Evolutionary conservation across 2,888 invertebrate genomes (phyloP).

Genomic region (Pristionchus maxplancki): DNA sequence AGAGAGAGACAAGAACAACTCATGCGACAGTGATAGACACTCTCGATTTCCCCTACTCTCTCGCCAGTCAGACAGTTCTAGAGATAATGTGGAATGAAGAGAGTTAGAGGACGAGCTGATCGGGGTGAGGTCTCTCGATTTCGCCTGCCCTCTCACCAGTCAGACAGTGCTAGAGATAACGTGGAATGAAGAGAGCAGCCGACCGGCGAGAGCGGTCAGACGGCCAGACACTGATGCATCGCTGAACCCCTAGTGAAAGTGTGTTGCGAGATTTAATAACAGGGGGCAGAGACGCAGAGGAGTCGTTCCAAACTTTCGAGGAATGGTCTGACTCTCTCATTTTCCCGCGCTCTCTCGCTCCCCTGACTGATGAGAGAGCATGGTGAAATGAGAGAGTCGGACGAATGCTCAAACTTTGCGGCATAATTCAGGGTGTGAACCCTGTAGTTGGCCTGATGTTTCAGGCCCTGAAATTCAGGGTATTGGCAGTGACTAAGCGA

Average conservation of each 20-base stretch:
- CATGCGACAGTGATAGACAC: conserved; percentile 9
- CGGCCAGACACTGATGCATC: not conserved
- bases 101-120: conserved; percentile 38
- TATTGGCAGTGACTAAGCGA: not conserved
- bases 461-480: not conserved
- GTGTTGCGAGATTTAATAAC: not conserved
- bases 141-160: not conserved
- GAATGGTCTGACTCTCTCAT: no score
- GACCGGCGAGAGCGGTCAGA: not conserved
- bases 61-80: not conserved
- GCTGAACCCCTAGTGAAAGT: conserved; percentile 33
- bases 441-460: not conserved
- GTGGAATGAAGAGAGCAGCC: conserved; percentile 38
- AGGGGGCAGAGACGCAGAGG: conserved; percentile 20
- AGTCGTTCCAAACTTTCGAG: no score
- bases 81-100: not conserved
- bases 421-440: not conserved
- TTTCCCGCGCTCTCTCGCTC: no score
- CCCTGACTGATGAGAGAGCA: no score
- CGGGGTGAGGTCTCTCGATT: not conserved
- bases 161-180: no score
- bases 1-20: conserved; percentile 23
- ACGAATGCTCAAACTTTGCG: not conserved
- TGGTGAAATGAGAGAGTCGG: no score
- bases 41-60: not conserved